Evolutionary conservation across 1,140 invertebrate genomes (phyloP).

Genomic region (Thaumatotibia leucotreta): DNA sequence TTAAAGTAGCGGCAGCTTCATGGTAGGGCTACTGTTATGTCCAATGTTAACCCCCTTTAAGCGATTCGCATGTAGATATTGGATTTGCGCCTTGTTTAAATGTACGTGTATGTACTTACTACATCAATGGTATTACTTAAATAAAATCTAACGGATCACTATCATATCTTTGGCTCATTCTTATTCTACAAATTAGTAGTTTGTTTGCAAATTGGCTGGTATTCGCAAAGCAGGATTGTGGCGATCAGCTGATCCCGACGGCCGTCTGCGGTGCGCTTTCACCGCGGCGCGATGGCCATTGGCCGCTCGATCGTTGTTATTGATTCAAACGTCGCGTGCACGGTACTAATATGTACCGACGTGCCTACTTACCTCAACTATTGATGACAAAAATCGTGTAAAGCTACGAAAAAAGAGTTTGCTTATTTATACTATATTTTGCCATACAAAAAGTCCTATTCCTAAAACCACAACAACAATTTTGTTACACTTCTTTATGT

Average conservation of each 20-base stretch:
- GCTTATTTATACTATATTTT: too few relatives aligned
- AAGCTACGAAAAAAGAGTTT: too few relatives aligned
- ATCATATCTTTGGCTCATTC: background rate
- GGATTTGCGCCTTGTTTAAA: too few relatives aligned
- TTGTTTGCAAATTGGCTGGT: background rate
- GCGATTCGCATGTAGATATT: too few relatives aligned
- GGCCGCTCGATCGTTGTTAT: conserved; percentile 8
- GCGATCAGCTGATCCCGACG: conserved; percentile 2
- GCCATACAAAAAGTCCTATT: background rate
- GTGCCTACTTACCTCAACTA: background rate
- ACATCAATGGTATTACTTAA: too few relatives aligned
- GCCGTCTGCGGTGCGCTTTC: background rate
- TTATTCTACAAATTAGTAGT: background rate
- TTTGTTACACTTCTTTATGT: too few relatives aligned
- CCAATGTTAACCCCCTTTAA: too few relatives aligned
- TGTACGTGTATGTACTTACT: too few relatives aligned
- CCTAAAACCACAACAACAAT: background rate
- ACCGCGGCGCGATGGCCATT: conserved; percentile 3
- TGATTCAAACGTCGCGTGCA: conserved; percentile 4
- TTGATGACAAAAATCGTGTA: too few relatives aligned
- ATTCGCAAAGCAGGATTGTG: background rate
- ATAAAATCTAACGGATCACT: background rate
- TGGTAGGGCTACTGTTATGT: too few relatives aligned
- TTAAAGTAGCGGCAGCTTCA: too few relatives aligned
- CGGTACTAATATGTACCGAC: background rate